phyloP scores from a whole-genome alignment of 2,113 vertebrate genomes.

The Corydoras sp. region DNA sequence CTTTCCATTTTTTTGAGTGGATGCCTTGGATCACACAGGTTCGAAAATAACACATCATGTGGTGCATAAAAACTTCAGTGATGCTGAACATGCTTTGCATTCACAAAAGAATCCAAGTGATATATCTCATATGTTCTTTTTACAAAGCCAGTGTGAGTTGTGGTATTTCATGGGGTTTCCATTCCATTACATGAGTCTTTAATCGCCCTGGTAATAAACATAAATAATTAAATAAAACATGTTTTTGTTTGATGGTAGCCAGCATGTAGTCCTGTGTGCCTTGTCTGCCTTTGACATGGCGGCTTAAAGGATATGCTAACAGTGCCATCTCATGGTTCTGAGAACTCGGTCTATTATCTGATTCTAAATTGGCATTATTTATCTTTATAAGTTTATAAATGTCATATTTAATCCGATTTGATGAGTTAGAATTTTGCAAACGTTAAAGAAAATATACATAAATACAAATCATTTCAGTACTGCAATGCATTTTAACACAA shows the following conservation, averaged over 20 bases:
- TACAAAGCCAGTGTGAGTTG: conserved; percentile 3
- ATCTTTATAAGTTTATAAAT: too few species aligned
- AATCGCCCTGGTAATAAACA: conserved; percentile 5
- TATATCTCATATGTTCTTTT: neutral
- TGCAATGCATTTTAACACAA: too few species aligned
- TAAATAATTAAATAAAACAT: neutral
- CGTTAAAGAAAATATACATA: too few species aligned
- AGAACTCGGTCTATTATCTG: conserved; percentile 6
- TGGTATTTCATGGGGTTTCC: conserved; percentile 1
- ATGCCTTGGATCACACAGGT: neutral
- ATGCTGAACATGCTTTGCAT: neutral
- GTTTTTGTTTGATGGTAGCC: conserved; percentile 16
- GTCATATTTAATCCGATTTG: too few species aligned
- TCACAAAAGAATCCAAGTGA: conserved; percentile 4
- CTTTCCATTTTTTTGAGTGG: neutral
- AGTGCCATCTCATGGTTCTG: conserved; percentile 67
- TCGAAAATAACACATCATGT: neutral
- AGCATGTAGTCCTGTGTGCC: conserved; percentile 9
- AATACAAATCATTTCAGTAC: too few species aligned
- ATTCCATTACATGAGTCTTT: conserved; percentile 5
- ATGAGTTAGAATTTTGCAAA: too few species aligned
- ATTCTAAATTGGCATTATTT: neutral
- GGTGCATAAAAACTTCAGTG: neutral
- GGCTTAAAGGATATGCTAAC: conserved; percentile 57
- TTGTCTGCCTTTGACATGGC: neutral